Conservation (phyloP, 2,113 vertebrate genomes). For the Pteruthius melanotis region DNA sequence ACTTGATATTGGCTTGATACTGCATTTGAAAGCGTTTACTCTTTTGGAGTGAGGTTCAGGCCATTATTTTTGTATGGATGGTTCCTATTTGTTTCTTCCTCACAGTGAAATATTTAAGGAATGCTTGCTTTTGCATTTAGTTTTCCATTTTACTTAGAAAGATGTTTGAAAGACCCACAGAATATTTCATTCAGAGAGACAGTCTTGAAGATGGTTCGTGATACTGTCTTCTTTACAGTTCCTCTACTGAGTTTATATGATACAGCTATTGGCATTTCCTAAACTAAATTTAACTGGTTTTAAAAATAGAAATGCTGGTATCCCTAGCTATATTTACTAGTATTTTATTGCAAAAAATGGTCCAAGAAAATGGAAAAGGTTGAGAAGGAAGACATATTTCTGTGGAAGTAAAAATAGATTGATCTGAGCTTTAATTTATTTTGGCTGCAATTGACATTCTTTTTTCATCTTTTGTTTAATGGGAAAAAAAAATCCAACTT, state of each 20-base stretch:
- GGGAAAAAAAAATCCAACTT: not conserved
- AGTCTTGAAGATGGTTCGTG: not conserved
- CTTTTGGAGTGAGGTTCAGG: not conserved
- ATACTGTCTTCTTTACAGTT: not conserved
- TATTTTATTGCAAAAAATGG: not conserved
- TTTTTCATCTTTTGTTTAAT: not conserved
- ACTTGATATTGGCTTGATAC: not conserved
- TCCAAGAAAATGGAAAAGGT: not conserved
- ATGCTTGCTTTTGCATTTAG: not conserved
- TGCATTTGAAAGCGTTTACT: not conserved
- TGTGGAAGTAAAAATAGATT: not conserved
- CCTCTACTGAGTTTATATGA: not conserved
- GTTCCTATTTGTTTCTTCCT: not conserved
- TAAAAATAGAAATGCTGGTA: not conserved
- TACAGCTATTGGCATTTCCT: not conserved
- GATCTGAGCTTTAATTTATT: not conserved
- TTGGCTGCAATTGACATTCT: not conserved
- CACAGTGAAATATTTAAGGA: not conserved
- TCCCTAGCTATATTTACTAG: not conserved
- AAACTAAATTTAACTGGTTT: not conserved
- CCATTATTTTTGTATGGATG: not conserved
- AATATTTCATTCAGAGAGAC: not conserved
- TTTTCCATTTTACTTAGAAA: not conserved
- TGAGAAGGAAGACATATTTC: not conserved
- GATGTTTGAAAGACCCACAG: not conserved